Percentiles rank a stretch among this genome's conserved stretches.
These are phyloP conservation scores for Anabas testudineus DNA, from an alignment of 2,797 vertebrate species.

Conservation along the genomic window DNA sequence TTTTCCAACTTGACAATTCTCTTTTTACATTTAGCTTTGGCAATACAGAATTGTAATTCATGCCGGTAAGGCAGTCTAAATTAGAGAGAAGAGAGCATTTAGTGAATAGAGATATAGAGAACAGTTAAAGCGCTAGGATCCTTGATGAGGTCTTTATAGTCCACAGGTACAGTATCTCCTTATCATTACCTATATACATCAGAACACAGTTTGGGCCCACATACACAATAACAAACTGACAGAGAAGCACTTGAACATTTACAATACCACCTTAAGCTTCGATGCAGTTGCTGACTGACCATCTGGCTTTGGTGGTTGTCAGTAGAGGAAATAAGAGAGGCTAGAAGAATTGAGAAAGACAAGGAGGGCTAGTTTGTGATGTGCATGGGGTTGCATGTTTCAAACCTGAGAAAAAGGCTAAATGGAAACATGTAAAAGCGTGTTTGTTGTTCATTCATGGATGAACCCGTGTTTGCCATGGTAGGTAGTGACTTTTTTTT, in stretches of 20 bases:
- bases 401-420: conserved; percentile 77
- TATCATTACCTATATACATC: conserved; percentile 83
- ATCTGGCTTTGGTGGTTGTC: conserved; percentile 29
- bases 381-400: conserved; percentile 63
- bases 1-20: conserved; percentile 50
- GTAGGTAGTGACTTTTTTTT: not conserved
- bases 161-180: conserved; percentile 79
- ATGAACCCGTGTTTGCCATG: conserved; percentile 8
- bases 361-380: conserved; percentile 43
- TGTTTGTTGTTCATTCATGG: conserved; percentile 29
- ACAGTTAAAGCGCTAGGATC: conserved; percentile 81
- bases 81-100: conserved; percentile 77
- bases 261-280: conserved; percentile 76
- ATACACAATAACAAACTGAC: conserved; percentile 83
- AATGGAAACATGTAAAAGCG: conserved; percentile 64
- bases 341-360: conserved; percentile 24
- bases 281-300: conserved; percentile 69
- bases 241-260: conserved; percentile 83
- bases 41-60: conserved; percentile 82
- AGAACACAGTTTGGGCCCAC: conserved; percentile 84
- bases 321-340: conserved; percentile 13
- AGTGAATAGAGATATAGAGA: conserved; percentile 82
- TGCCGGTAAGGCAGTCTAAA: conserved; percentile 83
- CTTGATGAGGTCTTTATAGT: conserved; percentile 80
- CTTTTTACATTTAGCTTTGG: conserved; percentile 84